Conservation (phyloP, 2,113 vertebrate genomes). For the Sminthopsis crassicaudata region DNA sequence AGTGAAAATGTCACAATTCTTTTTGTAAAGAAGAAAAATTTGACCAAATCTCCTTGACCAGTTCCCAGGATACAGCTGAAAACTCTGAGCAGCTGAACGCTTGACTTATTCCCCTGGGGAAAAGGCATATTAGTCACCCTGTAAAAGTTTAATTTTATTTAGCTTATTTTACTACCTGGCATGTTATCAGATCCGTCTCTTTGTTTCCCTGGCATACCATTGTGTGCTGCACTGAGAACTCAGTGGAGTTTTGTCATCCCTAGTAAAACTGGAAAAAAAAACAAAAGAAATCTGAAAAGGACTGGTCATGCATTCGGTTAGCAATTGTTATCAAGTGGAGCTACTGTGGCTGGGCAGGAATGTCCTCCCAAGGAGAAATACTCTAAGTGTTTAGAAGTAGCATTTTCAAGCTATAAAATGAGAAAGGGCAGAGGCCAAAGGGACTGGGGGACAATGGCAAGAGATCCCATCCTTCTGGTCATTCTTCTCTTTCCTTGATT, state of each 20-base stretch:
- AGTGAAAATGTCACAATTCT: constrained; percentile 17
- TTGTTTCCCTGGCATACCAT: constrained; percentile 4
- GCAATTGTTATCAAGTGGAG: not conserved
- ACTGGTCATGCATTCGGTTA: not conserved
- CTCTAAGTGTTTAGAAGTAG: not conserved
- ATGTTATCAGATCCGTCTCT: constrained; percentile 47
- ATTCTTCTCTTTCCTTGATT: not conserved
- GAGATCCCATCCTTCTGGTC: not conserved
- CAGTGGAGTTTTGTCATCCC: constrained; percentile 7
- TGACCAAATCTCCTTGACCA: not conserved
- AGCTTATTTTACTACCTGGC: constrained; percentile 64
- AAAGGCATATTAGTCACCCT: constrained; percentile 45
- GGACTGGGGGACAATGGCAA: not conserved
- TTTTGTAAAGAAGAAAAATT: not conserved
- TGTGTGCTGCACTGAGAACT: constrained; percentile 15
- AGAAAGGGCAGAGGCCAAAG: not conserved
- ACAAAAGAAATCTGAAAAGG: not conserved
- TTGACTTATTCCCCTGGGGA: constrained; percentile 37
- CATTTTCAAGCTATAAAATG: not conserved
- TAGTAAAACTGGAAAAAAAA: constrained; percentile 15
- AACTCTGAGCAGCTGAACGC: not conserved
- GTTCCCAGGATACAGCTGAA: constrained; percentile 16
- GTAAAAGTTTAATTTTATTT: constrained; percentile 69
- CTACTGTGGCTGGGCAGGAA: not conserved
- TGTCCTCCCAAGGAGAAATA: not conserved